Evolutionary conservation across 1,140 invertebrate genomes (phyloP).

Genomic region (Adelges cooleyi): DNA sequence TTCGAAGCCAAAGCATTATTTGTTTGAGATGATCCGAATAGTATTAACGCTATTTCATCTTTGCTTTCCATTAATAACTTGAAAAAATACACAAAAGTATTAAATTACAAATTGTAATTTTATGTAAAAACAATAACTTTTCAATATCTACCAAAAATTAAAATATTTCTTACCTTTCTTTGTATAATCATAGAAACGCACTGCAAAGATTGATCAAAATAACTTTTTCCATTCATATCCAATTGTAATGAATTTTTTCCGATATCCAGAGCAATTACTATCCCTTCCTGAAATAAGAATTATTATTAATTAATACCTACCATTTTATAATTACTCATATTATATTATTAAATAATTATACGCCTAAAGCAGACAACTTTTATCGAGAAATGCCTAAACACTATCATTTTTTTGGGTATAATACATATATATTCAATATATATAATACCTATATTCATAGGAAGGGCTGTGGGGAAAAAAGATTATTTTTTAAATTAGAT

Average conservation of each 20-base stretch:
- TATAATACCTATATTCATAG: too few species aligned
- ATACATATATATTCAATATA: too few species aligned
- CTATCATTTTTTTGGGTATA: too few species aligned
- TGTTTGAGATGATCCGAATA: slow-evolving; percentile 11
- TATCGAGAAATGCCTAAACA: too few species aligned
- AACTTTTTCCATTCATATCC: neutral
- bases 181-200: slow-evolving; percentile 8
- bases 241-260: neutral
- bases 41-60: slow-evolving; percentile 10
- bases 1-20: neutral
- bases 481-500: too few species aligned
- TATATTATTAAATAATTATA: too few species aligned
- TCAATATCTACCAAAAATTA: neutral
- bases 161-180: slow-evolving; percentile 5
- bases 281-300: neutral
- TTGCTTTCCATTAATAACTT: neutral
- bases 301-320: too few species aligned
- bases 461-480: too few species aligned
- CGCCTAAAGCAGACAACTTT: too few species aligned
- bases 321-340: too few species aligned
- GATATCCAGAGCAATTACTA: neutral
- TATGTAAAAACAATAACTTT: neutral
- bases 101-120: neutral
- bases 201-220: neutral
- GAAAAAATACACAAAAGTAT: too few species aligned